phyloP scores from a whole-genome alignment of 2,888 invertebrate genomes.

The Aspidapion aeneum region DNA sequence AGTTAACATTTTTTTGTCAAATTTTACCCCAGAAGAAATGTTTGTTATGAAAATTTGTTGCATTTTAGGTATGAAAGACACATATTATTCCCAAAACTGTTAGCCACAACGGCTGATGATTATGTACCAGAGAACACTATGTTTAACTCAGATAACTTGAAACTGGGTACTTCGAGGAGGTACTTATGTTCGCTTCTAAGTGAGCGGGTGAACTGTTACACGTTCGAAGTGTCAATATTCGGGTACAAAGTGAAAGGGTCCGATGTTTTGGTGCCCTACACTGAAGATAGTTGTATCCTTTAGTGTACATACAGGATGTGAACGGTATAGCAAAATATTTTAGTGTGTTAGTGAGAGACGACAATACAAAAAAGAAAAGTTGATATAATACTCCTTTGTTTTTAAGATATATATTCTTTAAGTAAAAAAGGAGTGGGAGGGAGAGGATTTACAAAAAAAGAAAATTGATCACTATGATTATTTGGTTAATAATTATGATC shows the following conservation, averaged over 20 bases:
- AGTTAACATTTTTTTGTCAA: neutral
- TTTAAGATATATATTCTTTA: no score
- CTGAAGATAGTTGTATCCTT: conserved; percentile 95
- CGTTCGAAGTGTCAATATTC: conserved; percentile 85
- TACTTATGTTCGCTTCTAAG: conserved; percentile 72
- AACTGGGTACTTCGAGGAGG: conserved; percentile 85
- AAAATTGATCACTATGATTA: no score
- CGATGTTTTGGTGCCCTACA: conserved; percentile 77
- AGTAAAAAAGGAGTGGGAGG: no score
- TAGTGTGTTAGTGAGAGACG: no score
- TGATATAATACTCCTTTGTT: no score
- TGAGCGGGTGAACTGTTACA: conserved; percentile 82
- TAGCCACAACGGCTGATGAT: conserved; percentile 84
- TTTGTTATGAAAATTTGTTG: no score
- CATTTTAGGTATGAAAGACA: conserved; percentile 84
- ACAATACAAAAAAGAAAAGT: no score
- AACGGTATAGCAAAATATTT: no score
- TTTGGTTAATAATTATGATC: no score
- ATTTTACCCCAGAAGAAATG: no score
- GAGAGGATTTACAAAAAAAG: no score
- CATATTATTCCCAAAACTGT: conserved; percentile 89
- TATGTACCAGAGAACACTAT: conserved; percentile 82
- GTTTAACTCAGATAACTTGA: conserved; percentile 86
- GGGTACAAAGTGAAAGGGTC: conserved; percentile 75
- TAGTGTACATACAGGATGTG: no score